A percentile compares a stretch with the other conserved stretches of the same genome.
Conservation (phyloP, 2,113 vertebrate genomes). For the Lichenostomus cassidix region DNA sequence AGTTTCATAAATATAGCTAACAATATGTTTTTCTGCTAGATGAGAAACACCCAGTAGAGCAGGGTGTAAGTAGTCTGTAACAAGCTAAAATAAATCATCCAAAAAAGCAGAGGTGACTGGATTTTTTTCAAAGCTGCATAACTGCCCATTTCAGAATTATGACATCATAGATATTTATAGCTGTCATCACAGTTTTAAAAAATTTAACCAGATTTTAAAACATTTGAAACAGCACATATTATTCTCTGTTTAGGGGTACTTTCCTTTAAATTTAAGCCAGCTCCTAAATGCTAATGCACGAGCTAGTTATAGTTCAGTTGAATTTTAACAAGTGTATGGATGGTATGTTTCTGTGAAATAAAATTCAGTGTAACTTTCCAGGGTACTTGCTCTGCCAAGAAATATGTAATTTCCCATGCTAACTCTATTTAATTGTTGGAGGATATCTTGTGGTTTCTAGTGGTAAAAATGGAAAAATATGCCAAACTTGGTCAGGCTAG, state of each 20-base stretch:
- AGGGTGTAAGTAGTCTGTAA: not conserved
- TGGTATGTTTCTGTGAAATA: constrained; percentile 43
- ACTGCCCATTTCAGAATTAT: constrained; percentile 26
- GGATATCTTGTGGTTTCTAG: constrained; percentile 27
- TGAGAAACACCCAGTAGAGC: not conserved
- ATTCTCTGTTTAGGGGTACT: not conserved
- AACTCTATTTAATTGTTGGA: constrained; percentile 21
- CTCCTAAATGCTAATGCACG: constrained; percentile 60
- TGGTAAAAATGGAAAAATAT: constrained; percentile 9
- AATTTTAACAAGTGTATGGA: constrained; percentile 72
- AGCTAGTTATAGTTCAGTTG: constrained; percentile 59
- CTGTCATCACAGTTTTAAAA: not conserved
- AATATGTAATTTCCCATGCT: constrained; percentile 64
- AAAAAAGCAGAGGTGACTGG: constrained; percentile 35
- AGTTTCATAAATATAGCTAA: not conserved
- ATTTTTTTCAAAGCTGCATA: constrained; percentile 50
- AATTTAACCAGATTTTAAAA: constrained; percentile 14
- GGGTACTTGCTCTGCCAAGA: constrained; percentile 58
- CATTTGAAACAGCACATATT: not conserved
- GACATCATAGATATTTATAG: constrained; percentile 12
- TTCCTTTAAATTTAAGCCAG: constrained; percentile 41
- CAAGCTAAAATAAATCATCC: constrained; percentile 20
- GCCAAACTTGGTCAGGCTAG: not conserved
- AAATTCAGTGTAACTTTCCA: constrained; percentile 62
- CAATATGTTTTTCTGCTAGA: not conserved